Base-by-base conservation (phyloP, 2,797 vertebrate genomes). In the Hydrolagus colliei region DNA sequence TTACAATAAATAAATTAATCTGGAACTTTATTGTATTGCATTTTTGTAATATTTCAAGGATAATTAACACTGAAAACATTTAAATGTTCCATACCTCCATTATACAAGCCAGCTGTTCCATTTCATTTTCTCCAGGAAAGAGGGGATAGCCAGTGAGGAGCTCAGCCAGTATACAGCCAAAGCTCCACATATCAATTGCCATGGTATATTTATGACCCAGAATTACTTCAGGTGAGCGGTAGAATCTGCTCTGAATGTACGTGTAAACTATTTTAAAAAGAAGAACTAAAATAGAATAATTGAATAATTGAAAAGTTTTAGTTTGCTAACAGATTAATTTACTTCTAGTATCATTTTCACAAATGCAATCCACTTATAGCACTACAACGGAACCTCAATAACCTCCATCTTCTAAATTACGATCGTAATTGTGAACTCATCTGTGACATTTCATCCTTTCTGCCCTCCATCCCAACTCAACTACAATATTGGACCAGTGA, bases 161-260 rank as follows among this genome's bases (percentile, higher is more conserved):
- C 89, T 98, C 97, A 0, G 95, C 96, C 87, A 96, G 92, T 90
- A 98, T 97, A 90, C 97, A 98, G 87, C 97, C 97, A 88, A 98
- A 91, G 85, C 97, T 98, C 97, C 97, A 98, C 97, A 98, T 98
- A 88, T 98, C 97, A 6, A 98, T 97, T 88, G 97, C 95, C 94
- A 95, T 96, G 90, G 95, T 94, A 87, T 98, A 98, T 18, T 95
- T 93, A 76, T 96, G 96, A 61, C 97, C 97, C 89, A 98, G 94
- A 88, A 98, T 97, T 89, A 98, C 96, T 90, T 98, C 97, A 0
- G 97, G 97, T 0, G 97, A 97, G 87, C 96, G 95, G 89, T 98
- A 98, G 93, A 98, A 98, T 5, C 96, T 94, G 88, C 96, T 98
- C 91, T 98, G 97, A 90, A 98, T 96, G 87, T 98, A 98, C 0